phyloP scores from a whole-genome alignment of 2,888 invertebrate genomes.

The Lepidocyrtoides sp. region DNA sequence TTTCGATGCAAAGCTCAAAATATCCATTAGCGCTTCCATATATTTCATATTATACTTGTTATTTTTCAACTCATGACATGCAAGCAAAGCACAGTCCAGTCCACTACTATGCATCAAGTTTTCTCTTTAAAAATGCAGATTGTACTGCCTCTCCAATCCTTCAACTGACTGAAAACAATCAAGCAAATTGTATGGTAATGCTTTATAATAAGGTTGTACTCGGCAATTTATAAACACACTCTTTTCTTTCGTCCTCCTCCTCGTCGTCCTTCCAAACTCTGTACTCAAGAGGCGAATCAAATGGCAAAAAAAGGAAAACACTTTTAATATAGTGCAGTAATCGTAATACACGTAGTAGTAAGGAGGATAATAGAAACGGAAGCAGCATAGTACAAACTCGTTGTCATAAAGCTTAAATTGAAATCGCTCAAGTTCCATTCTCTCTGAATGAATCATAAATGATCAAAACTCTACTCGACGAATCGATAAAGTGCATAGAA shows the following conservation, averaged over 20 bases:
- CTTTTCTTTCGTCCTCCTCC: not conserved
- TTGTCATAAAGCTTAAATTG: constrained; percentile 29
- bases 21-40: no score
- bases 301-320: not conserved
- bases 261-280: not conserved
- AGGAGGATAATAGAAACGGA: not conserved
- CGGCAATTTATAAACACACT: constrained; percentile 36
- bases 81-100: not conserved
- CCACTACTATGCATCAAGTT: not conserved
- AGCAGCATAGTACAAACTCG: not conserved
- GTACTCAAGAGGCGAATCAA: constrained; percentile 9
- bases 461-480: constrained; percentile 65
- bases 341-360: not conserved
- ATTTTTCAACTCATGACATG: constrained; percentile 19
- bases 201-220: constrained; percentile 37
- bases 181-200: constrained; percentile 38
- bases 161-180: constrained; percentile 65
- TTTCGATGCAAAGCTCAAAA: no score
- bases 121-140: constrained; percentile 53
- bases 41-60: not conserved
- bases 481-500: constrained; percentile 69
- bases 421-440: constrained; percentile 33
- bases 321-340: not conserved
- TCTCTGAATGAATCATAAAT: constrained; percentile 74
- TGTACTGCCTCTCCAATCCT: constrained; percentile 44